Evolutionary conservation across 1,140 invertebrate genomes (phyloP).

Genomic region (Helicoverpa zea): DNA sequence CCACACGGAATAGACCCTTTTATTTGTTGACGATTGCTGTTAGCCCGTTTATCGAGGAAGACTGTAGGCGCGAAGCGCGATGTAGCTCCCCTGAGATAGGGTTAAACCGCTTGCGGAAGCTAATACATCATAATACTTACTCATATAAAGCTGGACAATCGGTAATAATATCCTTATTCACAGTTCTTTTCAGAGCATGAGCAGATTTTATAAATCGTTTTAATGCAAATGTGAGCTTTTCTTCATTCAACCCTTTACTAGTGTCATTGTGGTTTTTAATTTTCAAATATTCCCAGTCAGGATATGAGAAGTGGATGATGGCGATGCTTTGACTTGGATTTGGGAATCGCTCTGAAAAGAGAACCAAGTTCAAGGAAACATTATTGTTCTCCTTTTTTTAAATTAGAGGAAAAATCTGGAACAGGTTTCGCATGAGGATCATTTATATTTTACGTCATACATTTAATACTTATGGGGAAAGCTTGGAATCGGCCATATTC

Average conservation of each 20-base stretch:
- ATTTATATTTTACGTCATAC: no score
- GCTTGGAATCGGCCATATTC: no score
- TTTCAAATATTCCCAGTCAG: neutral
- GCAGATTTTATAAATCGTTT: constrained; percentile 5
- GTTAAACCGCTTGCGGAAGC: no score
- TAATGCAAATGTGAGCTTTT: neutral
- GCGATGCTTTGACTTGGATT: constrained; percentile 10
- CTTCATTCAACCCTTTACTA: constrained; percentile 3
- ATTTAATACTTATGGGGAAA: no score
- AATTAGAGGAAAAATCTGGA: no score
- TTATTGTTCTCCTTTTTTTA: neutral
- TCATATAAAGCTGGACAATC: neutral
- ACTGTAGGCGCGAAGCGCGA: no score
- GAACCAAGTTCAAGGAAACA: neutral
- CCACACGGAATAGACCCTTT: no score
- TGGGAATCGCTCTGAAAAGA: neutral
- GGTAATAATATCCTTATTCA: constrained; percentile 5
- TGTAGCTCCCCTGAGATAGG: no score
- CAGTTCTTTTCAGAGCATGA: neutral
- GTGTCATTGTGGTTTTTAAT: neutral
- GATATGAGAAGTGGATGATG: neutral
- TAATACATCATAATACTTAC: neutral
- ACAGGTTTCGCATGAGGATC: no score
- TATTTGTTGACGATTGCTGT: no score
- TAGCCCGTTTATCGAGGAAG: no score